phyloP scores from a whole-genome alignment of 2,888 invertebrate species.

The Cepaea hortensis region DNA sequence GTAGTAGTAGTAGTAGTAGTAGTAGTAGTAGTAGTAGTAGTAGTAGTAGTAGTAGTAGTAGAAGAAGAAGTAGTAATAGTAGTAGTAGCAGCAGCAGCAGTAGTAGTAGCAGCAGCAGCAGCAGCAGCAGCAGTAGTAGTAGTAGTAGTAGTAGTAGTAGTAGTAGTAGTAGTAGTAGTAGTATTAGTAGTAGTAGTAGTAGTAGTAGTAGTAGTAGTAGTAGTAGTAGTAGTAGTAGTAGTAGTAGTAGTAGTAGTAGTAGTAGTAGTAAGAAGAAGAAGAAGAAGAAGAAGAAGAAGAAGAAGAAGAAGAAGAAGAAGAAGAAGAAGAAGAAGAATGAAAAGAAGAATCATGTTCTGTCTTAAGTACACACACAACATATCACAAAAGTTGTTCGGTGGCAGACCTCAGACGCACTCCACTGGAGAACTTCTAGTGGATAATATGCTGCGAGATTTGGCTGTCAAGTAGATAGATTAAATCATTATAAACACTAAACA shows the following conservation, averaged over 20 bases:
- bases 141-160: constrained; percentile 24
- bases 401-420: no score
- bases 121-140: constrained; percentile 22
- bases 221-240: constrained; percentile 9
- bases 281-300: not conserved
- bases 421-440: no score
- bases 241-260: constrained; percentile 16
- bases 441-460: no score
- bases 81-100: constrained; percentile 26
- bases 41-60: not conserved
- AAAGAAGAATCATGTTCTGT: no score
- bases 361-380: no score
- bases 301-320: no score
- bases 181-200: not conserved
- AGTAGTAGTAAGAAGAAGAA: not conserved
- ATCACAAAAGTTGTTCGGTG: no score
- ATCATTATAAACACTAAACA: no score
- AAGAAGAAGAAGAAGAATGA: no score
- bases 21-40: not conserved
- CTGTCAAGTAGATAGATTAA: no score
- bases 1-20: no score
- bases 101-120: constrained; percentile 24
- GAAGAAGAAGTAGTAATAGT: constrained; percentile 10
- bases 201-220: not conserved
- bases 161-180: not conserved